Percentiles rank a stretch among this genome's conserved stretches.
Evolutionary conservation across 1,140 invertebrate genomes (phyloP).

Genomic region (Drosophila micromelanica): DNA sequence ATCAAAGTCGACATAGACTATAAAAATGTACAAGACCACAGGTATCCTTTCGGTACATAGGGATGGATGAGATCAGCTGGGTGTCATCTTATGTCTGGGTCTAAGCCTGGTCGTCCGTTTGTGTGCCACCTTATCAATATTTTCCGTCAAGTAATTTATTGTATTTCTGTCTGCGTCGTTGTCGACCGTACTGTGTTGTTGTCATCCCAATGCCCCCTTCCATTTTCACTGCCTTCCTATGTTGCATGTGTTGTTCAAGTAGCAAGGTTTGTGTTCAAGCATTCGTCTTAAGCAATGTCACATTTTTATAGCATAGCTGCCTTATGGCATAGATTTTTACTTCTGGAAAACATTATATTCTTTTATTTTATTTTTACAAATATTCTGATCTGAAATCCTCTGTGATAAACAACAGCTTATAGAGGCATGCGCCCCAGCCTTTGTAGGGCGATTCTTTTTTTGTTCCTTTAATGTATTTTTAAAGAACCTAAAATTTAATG

Average conservation of each 20-base stretch:
- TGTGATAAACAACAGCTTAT: conserved; percentile 34
- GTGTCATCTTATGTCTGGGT: conserved; percentile 54
- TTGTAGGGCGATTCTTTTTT: conserved; percentile 48
- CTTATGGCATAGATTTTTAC: conserved; percentile 79
- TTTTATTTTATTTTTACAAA: conserved; percentile 67
- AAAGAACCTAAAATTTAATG: conserved; percentile 76
- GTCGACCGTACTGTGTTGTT: conserved; percentile 42
- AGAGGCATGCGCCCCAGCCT: conserved; percentile 26
- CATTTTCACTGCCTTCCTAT: conserved; percentile 16
- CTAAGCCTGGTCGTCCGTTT: conserved; percentile 17
- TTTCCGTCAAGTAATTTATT: conserved; percentile 83
- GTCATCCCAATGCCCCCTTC: conserved; percentile 4
- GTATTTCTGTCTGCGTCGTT: conserved; percentile 55
- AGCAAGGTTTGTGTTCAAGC: conserved; percentile 38
- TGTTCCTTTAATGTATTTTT: conserved; percentile 67
- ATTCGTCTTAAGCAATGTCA: conserved; percentile 75
- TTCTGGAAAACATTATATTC: conserved; percentile 75
- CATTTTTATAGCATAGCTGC: conserved; percentile 70
- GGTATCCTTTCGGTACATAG: conserved; percentile 24
- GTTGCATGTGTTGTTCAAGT: conserved; percentile 53
- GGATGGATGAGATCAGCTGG: conserved; percentile 56
- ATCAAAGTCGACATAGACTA: conserved; percentile 26
- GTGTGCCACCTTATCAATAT: conserved; percentile 80
- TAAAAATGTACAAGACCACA: conserved; percentile 61
- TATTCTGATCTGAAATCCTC: not conserved